A percentile compares a stretch with the other conserved stretches of the same genome.
phyloP scores from a whole-genome alignment of 2,888 invertebrate genomes.

The Perdita meconis region DNA sequence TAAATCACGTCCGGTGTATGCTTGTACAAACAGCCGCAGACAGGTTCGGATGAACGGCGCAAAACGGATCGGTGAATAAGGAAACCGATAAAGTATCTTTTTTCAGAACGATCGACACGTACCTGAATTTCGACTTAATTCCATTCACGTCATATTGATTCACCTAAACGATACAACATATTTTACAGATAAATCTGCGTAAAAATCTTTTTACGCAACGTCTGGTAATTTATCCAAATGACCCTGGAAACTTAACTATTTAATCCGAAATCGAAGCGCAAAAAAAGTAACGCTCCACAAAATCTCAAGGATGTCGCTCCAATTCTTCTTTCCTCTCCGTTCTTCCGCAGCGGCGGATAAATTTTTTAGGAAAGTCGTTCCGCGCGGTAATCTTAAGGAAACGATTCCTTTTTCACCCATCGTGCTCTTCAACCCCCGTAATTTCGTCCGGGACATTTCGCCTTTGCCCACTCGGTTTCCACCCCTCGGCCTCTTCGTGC shows the following conservation, averaged over 20 bases:
- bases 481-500: background rate
- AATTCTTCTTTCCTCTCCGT: background rate
- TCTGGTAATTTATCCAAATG: too few species aligned
- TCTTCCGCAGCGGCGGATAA: background rate
- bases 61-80: conserved; percentile 28
- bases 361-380: conserved; percentile 15
- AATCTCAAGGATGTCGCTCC: background rate
- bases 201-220: too few species aligned
- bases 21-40: conserved; percentile 69
- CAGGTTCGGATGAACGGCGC: conserved; percentile 53
- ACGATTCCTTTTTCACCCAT: conserved; percentile 28
- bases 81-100: conserved; percentile 46
- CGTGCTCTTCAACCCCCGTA: conserved; percentile 14
- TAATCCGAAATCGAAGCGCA: too few species aligned
- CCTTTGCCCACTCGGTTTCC: conserved; percentile 8
- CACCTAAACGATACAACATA: too few species aligned
- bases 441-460: conserved; percentile 24
- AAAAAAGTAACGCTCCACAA: background rate
- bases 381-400: conserved; percentile 8
- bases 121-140: background rate
- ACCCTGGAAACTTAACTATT: too few species aligned
- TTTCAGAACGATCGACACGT: conserved; percentile 12
- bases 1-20: conserved; percentile 76
- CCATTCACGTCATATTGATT: background rate
- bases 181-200: too few species aligned